Evolutionary conservation across 2,797 vertebrate genomes (phyloP), one percentile per base, ranked within the genome.

Genomic region (Bufotes viridis): DNA sequence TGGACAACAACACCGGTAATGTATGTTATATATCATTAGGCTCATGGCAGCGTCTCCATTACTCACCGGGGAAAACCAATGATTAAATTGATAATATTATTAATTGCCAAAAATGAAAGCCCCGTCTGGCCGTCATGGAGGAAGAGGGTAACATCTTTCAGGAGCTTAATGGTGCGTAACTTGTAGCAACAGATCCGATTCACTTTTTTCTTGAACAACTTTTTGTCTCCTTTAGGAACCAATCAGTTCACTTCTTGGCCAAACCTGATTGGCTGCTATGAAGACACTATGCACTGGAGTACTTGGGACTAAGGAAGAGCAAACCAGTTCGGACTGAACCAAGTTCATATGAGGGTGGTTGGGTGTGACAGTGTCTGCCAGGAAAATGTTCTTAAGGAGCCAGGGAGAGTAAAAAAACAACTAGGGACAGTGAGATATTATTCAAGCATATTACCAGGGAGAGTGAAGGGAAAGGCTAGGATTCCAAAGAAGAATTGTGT

Each of bases 21-120:
- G 74, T 78, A n/a, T 78, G 53, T 78, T 78, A 78, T 53, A 24
- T 78, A 78, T 78, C 74, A 78, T 78, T 78, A 78, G 51, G 42
- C 22, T 78, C 74, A 83, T 63, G 22, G 63, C n/a, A 17, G 49
- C 57, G 20, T 51, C 34, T 61, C 80, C 61, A 82, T 49, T 51
- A 65, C 60, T 82, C 80, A 53, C 49, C 24, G 22, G 15, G 12
- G 12, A 78, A 78, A 55, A 55, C 51, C 51, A 55, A 15, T 51
- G 12, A 24, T 55, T 13, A 76, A 51, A 76, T 76, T n/a, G 20
- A 10, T n/a, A n/a, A 18, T 42, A 3, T 76, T 76, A 78, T 53
- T 78, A 49, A 51, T 75, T 75, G 17, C 5, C 53, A 51, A 24
- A 24, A 24, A 53, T 20, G 18, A 20, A 69, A 29, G 24, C 24